phyloP scores from a whole-genome alignment of 2,797 vertebrate genomes.

The Tragopan temminckii region DNA sequence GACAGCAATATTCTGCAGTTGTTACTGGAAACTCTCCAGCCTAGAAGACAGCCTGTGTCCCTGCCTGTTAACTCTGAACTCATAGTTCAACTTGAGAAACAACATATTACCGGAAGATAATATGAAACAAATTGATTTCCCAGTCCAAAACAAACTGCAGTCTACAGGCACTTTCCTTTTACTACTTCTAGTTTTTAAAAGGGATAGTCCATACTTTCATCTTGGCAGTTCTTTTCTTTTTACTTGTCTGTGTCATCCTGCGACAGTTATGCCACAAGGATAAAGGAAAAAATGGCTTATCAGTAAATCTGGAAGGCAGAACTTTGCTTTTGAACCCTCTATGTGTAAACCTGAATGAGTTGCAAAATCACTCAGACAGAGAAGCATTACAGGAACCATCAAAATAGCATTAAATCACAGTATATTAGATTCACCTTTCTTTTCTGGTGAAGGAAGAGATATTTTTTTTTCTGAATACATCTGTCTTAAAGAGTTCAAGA shows the following conservation, averaged over 20 bases:
- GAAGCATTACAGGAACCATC: not conserved
- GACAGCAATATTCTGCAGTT: not conserved
- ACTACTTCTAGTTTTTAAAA: not conserved
- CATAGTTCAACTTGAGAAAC: conserved; percentile 15
- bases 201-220: not conserved
- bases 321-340: not conserved
- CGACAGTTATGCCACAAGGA: not conserved
- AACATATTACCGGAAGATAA: conserved; percentile 46
- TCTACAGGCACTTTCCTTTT: not conserved
- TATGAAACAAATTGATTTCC: conserved; percentile 52
- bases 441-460: not conserved
- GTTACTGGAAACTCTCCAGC: not conserved
- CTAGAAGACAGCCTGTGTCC: not conserved
- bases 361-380: conserved; percentile 5
- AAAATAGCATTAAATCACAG: conserved; percentile 27
- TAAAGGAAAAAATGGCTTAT: conserved; percentile 3
- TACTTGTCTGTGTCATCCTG: not conserved
- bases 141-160: conserved; percentile 12
- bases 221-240: not conserved
- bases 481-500: not conserved
- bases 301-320: not conserved
- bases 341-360: conserved; percentile 6
- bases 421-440: not conserved
- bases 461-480: not conserved
- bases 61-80: not conserved